Evolutionary conservation across 2,888 invertebrate genomes (phyloP).

Genomic region (Doris montereyensis): DNA sequence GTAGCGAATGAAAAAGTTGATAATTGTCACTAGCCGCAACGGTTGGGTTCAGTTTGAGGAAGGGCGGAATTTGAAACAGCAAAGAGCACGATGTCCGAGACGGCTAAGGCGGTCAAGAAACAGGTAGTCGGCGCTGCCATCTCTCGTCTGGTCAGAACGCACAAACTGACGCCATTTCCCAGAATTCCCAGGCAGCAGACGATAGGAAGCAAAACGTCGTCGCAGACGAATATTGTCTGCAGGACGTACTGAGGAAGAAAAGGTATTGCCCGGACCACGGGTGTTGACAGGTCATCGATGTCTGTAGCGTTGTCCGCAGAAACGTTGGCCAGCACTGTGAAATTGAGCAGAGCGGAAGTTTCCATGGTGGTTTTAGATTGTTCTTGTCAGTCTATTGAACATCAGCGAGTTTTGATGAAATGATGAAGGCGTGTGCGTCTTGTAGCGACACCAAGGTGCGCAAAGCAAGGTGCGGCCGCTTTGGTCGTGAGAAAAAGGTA

Average conservation of each 20-base stretch:
- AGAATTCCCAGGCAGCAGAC: conserved; percentile 48
- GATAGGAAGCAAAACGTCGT: conserved; percentile 46
- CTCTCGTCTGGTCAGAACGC: conserved; percentile 48
- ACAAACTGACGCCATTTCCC: conserved; percentile 50
- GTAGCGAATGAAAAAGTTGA: conserved; percentile 43
- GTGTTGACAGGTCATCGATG: conserved; percentile 10
- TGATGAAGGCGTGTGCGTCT: too few relatives aligned
- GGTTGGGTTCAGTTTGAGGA: conserved; percentile 41
- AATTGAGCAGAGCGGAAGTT: neutral
- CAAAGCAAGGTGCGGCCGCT: too few relatives aligned
- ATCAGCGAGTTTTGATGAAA: too few relatives aligned
- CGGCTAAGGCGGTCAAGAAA: conserved; percentile 51
- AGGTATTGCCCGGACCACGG: neutral
- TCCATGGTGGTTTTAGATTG: too few relatives aligned
- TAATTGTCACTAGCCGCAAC: conserved; percentile 39
- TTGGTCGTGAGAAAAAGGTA: too few relatives aligned
- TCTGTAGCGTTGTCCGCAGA: neutral
- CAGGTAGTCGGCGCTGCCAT: conserved; percentile 50
- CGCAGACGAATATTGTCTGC: conserved; percentile 39
- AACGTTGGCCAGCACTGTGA: neutral
- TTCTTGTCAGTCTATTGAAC: too few relatives aligned
- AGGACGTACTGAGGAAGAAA: conserved; percentile 37
- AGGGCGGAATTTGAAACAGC: conserved; percentile 45
- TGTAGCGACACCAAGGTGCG: too few relatives aligned
- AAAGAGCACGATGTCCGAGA: conserved; percentile 50